phyloP scores from a whole-genome alignment of 2,888 invertebrate genomes.

The Melangyna quadrimaculata region DNA sequence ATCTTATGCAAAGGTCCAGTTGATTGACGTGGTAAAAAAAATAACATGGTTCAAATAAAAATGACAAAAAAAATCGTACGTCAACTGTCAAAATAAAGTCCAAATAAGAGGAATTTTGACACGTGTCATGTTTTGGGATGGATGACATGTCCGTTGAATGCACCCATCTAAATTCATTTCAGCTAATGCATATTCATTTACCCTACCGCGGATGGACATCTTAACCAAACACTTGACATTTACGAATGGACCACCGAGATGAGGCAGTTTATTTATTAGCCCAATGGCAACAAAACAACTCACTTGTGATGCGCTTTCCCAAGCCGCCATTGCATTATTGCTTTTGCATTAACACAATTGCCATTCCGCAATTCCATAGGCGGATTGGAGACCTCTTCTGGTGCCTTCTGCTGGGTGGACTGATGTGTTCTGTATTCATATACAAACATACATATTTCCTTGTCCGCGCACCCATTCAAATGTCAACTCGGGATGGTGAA shows the following conservation, averaged over 20 bases:
- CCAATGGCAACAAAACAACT: slow-evolving; percentile 20
- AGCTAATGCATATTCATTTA: slow-evolving; percentile 66
- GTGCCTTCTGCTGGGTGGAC: not conserved
- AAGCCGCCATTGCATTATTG: not conserved
- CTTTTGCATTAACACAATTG: slow-evolving; percentile 32
- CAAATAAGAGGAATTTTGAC: slow-evolving; percentile 50
- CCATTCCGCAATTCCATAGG: slow-evolving; percentile 43
- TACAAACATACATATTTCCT: too few species aligned
- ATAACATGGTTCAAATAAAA: slow-evolving; percentile 8
- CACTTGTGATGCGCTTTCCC: slow-evolving; percentile 3
- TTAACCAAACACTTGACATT: slow-evolving; percentile 65
- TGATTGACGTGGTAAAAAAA: slow-evolving; percentile 63
- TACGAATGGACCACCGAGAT: slow-evolving; percentile 61
- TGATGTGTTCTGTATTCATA: slow-evolving; percentile 44
- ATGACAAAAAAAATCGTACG: slow-evolving; percentile 9
- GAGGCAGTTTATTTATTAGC: slow-evolving; percentile 40
- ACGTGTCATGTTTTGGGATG: slow-evolving; percentile 58
- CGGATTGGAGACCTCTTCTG: slow-evolving; percentile 15
- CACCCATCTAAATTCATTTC: slow-evolving; percentile 19
- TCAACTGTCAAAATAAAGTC: slow-evolving; percentile 40
- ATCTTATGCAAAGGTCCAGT: slow-evolving; percentile 62
- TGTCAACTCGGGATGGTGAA: slow-evolving; percentile 46
- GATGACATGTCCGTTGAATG: slow-evolving; percentile 33
- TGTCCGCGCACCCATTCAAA: slow-evolving; percentile 57
- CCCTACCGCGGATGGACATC: slow-evolving; percentile 43